Evolutionary conservation across 2,797 vertebrate species (phyloP), one percentile per base, ranked within the genome.

Genomic region (Apogon hyalosoma): DNA sequence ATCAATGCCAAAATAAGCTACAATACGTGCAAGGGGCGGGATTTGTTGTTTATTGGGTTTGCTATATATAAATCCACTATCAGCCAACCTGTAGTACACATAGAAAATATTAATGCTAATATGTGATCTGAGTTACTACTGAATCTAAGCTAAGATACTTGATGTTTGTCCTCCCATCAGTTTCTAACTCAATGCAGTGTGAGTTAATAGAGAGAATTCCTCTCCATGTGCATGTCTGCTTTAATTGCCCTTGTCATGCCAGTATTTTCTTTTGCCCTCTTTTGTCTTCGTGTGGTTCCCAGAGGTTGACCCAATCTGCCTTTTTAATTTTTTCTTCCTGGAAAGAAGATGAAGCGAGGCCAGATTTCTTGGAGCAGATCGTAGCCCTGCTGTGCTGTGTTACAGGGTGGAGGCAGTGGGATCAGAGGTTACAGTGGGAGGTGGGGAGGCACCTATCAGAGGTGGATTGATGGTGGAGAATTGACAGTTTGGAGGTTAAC

Each of bases 401-500:
- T 61, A 69, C 43, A 56, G 69, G 67, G 50, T 43, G 55, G 55
- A 62, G 68, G 51, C 55, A 47, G 38, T 18, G 31, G 63, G 54
- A 31, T 63, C 15, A 46, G 61, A 65, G 83, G 69, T 61, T 57
- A 41, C 6, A 13, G 12, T 16, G 57, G 61, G 62, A 16, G 55
- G 53, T 21, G 21, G 31, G 33, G 52, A 49, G 40, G 39, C 56
- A n/a, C 55, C 50, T 33, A 45, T 73, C 57, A 76, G 50, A 50
- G 49, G 45, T 14, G 45, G 75, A 76, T 53, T 63, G 70, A 70
- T 75, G 83, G 55, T 14, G 54, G 56, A 59, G 74, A 72, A 80
- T 56, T 73, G 81, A 88, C 80, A 75, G 82, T 53, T 69, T 79
- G 74, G 69, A 81, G n/a, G 69, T 77, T 36, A 60, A 73, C 13